Evolutionary conservation across 2,888 invertebrate genomes (phyloP), one percentile per base, ranked within the genome.

Genomic region (Phasia obesa): DNA sequence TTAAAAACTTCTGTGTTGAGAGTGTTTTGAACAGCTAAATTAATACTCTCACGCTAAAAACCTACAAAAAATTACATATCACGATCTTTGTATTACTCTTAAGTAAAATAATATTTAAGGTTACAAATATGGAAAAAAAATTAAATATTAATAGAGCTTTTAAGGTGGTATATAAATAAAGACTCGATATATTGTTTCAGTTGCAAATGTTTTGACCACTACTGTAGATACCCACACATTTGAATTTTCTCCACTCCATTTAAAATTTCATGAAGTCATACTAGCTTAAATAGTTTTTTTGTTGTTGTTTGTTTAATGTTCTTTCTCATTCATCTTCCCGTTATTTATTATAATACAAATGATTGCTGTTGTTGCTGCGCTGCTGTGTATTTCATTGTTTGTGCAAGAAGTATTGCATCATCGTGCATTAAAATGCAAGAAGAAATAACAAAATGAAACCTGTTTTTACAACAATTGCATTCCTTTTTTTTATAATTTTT

Each of bases 371-470:
- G 53, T 47, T 38, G n/a, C 17, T 38, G 38, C 44, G 25, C 6
- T 60, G 27, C 23, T 64, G 44, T 62, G 23, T 47, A 35, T 23
- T 25, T 57, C 35, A 35, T 47, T 75, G 47, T 49, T 76, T 60
- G 38, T 59, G 57, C 59, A 42, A 76, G 49, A 31, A 69, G 60
- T 76, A 67, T 76, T 69, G 76, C 76, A 69, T 77, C 76, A 77
- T 77, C 76, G 31, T 69, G 42, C 69, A 59, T 65, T 57, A 19
- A 57, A 64, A 65, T 75, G 35, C 53, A 64, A 53, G 9, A 1
- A 44, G 17, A 42, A 57, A 47, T 19, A 53, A 47, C 31, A 53
- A 73, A 73, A 62, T 47, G 27, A 73, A 73, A 62, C 27, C 38
- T 51, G 38, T 38, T 23, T 51, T 62, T 51, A 25, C 42, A 57